Evolutionary conservation across 2,797 vertebrate species (phyloP).

Genomic region (Philypnodon macrostomus): DNA sequence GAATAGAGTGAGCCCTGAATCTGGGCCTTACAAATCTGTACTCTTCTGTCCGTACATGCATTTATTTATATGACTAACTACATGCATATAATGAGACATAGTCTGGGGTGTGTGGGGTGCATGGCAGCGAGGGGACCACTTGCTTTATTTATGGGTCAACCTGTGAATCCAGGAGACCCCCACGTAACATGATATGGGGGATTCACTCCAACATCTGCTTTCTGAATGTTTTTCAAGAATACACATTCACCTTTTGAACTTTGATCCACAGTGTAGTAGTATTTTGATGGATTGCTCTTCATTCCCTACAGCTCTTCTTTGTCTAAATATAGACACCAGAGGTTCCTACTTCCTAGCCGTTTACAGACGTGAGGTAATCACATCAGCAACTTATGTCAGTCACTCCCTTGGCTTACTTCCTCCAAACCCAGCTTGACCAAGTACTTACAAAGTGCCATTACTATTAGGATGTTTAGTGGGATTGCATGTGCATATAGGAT

Average conservation of each 20-base stretch:
- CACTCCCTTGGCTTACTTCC: constrained; percentile 57
- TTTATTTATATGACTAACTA: constrained; percentile 10
- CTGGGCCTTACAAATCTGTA: constrained; percentile 10
- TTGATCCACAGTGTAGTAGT: constrained; percentile 1
- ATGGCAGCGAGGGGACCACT: constrained; percentile 56
- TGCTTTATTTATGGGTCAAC: constrained; percentile 58
- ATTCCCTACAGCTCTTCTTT: constrained; percentile 22
- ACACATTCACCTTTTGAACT: background rate
- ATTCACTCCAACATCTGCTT: constrained; percentile 40
- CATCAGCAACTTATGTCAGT: constrained; percentile 53
- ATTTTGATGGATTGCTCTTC: constrained; percentile 22
- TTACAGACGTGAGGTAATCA: constrained; percentile 70
- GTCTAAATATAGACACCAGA: constrained; percentile 64
- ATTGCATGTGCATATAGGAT: constrained; percentile 36
- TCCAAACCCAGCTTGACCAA: constrained; percentile 46
- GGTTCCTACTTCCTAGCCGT: constrained; percentile 37
- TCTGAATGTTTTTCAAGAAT: constrained; percentile 25
- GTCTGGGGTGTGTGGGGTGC: constrained; percentile 36
- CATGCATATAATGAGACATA: constrained; percentile 23
- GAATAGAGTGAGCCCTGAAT: background rate
- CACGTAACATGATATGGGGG: constrained; percentile 47
- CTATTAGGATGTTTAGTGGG: constrained; percentile 47
- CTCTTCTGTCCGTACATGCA: constrained; percentile 4
- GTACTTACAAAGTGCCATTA: constrained; percentile 54
- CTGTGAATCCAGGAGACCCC: constrained; percentile 53